These are phyloP conservation scores for Phacellophora camtschatica DNA, from an alignment of 30 jellyfish, hydroid and myxozoan species.

Conservation along the genomic window DNA sequence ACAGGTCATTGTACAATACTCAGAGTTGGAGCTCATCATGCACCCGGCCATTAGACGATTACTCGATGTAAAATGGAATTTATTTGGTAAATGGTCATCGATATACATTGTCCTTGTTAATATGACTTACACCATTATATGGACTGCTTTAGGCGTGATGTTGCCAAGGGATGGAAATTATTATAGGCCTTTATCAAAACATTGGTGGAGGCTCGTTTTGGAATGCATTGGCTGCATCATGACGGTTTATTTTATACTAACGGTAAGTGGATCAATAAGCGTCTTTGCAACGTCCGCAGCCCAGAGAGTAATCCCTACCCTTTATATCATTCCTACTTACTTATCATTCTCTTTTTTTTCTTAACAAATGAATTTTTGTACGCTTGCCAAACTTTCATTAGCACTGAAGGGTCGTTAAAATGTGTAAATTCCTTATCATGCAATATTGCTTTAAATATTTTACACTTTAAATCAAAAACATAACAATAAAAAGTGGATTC, in stretches of 20 bases:
- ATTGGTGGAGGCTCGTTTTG: constrained; percentile 90
- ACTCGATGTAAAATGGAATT: constrained; percentile 84
- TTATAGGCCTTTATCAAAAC: constrained; percentile 76
- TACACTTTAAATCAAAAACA: too few relatives aligned
- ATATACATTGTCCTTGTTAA: constrained; percentile 73
- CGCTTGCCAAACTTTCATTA: too few relatives aligned
- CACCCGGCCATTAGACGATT: constrained; percentile 96
- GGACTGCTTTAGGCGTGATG: constrained; percentile 91
- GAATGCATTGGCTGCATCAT: constrained; percentile 90
- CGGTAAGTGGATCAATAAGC: constrained; percentile 79
- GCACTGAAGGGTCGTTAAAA: too few relatives aligned
- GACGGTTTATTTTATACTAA: constrained; percentile 85
- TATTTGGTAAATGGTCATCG: constrained; percentile 92
- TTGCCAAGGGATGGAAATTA: constrained; percentile 92
- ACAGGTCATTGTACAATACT: constrained; percentile 84
- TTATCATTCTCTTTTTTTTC: background rate
- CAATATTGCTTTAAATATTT: too few relatives aligned
- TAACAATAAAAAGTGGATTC: too few relatives aligned
- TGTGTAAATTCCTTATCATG: too few relatives aligned
- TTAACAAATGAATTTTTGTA: too few relatives aligned
- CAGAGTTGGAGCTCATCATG: constrained; percentile 92
- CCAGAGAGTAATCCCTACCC: too few relatives aligned
- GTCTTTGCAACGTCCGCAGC: too few relatives aligned
- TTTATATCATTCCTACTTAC: background rate
- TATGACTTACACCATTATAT: constrained; percentile 74